These are phyloP conservation scores for Drosophila setosimentum DNA, from an alignment of 2,888 invertebrate genomes.

Conservation along the genomic window DNA sequence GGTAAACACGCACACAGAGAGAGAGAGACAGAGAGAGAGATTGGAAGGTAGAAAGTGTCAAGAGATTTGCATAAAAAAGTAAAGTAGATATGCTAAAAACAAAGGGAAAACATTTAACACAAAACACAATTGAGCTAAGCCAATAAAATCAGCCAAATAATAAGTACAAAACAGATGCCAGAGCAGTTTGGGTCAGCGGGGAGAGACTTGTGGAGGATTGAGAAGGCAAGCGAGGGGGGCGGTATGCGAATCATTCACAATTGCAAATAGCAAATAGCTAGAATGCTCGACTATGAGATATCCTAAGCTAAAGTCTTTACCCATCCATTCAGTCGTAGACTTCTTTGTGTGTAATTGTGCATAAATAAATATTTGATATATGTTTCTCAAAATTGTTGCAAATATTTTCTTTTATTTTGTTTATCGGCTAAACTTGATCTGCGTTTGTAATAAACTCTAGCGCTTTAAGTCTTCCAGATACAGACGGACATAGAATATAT, in stretches of 20 bases:
- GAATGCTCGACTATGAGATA: not conserved
- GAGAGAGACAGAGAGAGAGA: not conserved
- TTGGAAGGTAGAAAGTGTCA: not conserved
- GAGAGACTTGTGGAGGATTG: no score
- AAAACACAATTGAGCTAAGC: conserved; percentile 72
- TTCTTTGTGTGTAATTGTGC: not conserved
- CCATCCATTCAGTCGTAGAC: not conserved
- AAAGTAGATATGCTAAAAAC: conserved; percentile 39
- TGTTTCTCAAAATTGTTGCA: not conserved
- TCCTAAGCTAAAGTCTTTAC: not conserved
- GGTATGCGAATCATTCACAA: conserved; percentile 46
- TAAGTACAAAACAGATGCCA: conserved; percentile 13
- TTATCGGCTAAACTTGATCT: not conserved
- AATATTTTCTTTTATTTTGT: no score
- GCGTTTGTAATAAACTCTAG: no score
- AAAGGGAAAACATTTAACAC: conserved; percentile 58
- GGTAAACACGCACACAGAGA: no score
- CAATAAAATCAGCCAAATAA: conserved; percentile 62
- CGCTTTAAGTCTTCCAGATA: not conserved
- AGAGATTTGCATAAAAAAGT: conserved; percentile 39
- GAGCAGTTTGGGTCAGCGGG: not conserved
- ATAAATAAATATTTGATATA: not conserved
- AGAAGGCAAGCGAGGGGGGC: not conserved
- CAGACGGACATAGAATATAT: not conserved
- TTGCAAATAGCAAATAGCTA: conserved; percentile 40